Percentiles rank a stretch among this genome's conserved stretches.
phyloP scores from a whole-genome alignment of 2,113 vertebrate genomes.

The Rhinopomastus cyanomelas region DNA sequence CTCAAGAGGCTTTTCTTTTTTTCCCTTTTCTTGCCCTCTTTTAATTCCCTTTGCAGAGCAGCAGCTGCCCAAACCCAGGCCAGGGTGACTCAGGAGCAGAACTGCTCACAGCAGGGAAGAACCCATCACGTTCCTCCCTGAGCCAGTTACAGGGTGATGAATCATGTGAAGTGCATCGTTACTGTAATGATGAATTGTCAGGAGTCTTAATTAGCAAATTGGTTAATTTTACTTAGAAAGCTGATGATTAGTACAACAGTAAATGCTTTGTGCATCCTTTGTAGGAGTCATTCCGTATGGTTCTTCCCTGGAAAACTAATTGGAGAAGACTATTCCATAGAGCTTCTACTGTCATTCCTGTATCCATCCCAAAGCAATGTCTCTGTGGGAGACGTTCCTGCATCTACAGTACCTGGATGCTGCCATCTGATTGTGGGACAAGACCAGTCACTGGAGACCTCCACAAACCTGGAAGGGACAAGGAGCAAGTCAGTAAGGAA shows the following conservation, averaged over 20 bases:
- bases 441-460: neutral
- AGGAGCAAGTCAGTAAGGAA: neutral
- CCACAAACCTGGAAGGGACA: neutral
- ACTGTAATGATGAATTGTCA: slow-evolving; percentile 8
- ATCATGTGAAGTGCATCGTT: neutral
- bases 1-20: neutral
- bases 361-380: neutral
- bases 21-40: neutral
- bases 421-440: neutral
- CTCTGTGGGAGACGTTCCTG: neutral
- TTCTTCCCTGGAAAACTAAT: neutral
- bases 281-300: neutral
- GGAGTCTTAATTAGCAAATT: slow-evolving; percentile 32
- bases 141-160: neutral
- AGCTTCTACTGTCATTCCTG: neutral
- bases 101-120: neutral
- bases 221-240: slow-evolving; percentile 26
- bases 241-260: neutral
- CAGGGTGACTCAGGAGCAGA: neutral
- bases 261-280: neutral
- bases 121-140: neutral
- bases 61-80: fast-evolving
- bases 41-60: neutral
- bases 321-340: neutral
- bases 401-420: neutral